Evolutionary conservation across 1,140 invertebrate genomes (phyloP), one percentile per base, ranked within the genome.

Genomic region (Aplysia californica): DNA sequence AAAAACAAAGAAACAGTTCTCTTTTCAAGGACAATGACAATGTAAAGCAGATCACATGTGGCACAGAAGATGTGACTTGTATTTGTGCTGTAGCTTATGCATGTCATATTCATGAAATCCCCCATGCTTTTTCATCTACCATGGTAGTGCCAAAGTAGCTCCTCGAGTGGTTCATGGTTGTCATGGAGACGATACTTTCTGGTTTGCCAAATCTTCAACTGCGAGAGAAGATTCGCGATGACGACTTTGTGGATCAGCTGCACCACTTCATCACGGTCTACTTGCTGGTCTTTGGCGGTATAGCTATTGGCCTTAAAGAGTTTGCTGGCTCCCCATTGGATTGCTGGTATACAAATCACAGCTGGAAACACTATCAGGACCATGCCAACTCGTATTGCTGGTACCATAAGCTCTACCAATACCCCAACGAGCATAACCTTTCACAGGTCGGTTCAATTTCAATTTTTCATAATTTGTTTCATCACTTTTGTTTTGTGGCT

Each of bases 281-380:
- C 6, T 94, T 96, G 26, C 94, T 94, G 20, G 88, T 97, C 35
- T 90, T 97, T 74, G 92, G 97, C 80, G 94, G 93, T 39, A 33
- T 59, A 10, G 87, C 98, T 73, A 93, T 97, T 75, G 95, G 97
- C 76, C 97, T 96, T 0, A 94, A 93, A n/a, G 96, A 98, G 89
- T 97, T 94, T 87, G 95, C 97, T 2, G 96, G 96, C 10, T 93
- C 95, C 78, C 96, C 96, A 21, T 98, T 98, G 78, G 93, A 95
- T 79, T 98, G 97, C 69, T 85, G 83, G 83, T 64, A 65, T 2
- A 75, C 59, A 2, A 1, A 29, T 6, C 39, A 41, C 4, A 50
- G 31, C 38, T 75, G 58, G 58, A 64, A 75, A 23, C 72, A 75
- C 61, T 75, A 39, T 33, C 72, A 75, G 39, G 72, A 55, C 31